Conservation (phyloP, 1,140 invertebrate species). For the Odontomachus brunneus region DNA sequence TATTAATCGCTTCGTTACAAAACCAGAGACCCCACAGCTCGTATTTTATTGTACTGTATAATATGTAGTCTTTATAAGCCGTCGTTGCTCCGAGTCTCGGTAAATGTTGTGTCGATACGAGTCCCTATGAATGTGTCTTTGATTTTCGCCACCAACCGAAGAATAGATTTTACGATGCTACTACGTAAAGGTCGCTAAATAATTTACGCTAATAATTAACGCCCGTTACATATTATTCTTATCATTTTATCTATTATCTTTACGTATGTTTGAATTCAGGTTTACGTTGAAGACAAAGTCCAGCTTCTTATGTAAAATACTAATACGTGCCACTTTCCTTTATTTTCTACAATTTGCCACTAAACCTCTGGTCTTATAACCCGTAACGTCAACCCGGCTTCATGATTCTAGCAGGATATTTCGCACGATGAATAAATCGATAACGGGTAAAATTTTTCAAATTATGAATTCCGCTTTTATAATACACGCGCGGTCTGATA, state of each 20-base stretch:
- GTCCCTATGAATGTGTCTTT: slow-evolving; percentile 22
- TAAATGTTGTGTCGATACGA: slow-evolving; percentile 21
- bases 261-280: not conserved
- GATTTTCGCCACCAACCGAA: slow-evolving; percentile 22
- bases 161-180: slow-evolving; percentile 53
- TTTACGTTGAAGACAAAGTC: slow-evolving; percentile 15
- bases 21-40: slow-evolving; percentile 78
- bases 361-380: too few species aligned
- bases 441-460: not conserved
- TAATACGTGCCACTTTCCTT: not conserved
- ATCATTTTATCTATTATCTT: too few species aligned
- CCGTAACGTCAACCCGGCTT: not conserved
- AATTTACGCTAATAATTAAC: slow-evolving; percentile 11
- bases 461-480: not conserved
- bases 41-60: slow-evolving; percentile 84
- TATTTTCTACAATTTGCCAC: not conserved
- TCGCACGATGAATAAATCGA: not conserved
- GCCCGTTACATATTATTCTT: not conserved
- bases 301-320: not conserved
- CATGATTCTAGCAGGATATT: not conserved
- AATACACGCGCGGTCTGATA: not conserved
- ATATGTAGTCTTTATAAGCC: slow-evolving; percentile 59
- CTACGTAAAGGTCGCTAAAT: slow-evolving; percentile 22
- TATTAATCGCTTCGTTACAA: slow-evolving; percentile 81
- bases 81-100: slow-evolving; percentile 42